Evolutionary conservation across 2,797 vertebrate genomes (phyloP), one percentile per base, ranked within the genome.

Genomic region (Sparidentex hasta): DNA sequence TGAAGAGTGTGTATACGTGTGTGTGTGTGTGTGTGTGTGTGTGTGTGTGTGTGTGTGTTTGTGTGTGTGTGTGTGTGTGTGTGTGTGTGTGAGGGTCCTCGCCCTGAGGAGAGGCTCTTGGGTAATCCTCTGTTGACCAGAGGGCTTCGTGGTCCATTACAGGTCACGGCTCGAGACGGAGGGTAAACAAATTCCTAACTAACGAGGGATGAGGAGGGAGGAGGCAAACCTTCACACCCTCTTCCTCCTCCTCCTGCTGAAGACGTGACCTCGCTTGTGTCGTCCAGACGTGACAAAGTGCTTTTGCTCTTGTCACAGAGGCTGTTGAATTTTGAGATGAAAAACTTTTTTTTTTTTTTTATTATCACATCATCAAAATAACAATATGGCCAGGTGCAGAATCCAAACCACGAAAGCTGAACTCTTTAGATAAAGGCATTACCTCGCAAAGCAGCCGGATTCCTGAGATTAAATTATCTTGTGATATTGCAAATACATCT

Each of bases 181-280:
- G 92, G 71, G 92, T 93, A 95, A 95, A 95, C 93, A 95, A 94
- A 95, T 95, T 95, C 94, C 93, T 93, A 88, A 93, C 93, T 94
- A 95, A 95, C 87, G 87, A 95, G 92, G 88, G 90, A 78, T 63
- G 86, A 92, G 79, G 87, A 88, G 84, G 85, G 85, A 86, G 83
- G 82, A 80, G 77, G 84, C 48, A 56, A 27, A n/a, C 55, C 71
- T 88, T 90, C 78, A 74, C 74, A 56, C 86, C 80, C 79, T 67
- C 71, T 63, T 67, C 65, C 50, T 51, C 27, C 21, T 51, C 76
- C 23, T 44, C 9, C 33, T 14, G 41, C 20, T 38, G 65, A 64
- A 38, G 46, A 71, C 58, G 33, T 9, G 6, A 71, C 78, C 66
- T 57, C 44, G 18, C 76, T 66, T 62, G 41, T 75, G 58, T 68